A percentile compares a stretch with the other conserved stretches of the same genome.
Evolutionary conservation across 2,113 vertebrate species (phyloP).

Genomic region (Jacana jacana): DNA sequence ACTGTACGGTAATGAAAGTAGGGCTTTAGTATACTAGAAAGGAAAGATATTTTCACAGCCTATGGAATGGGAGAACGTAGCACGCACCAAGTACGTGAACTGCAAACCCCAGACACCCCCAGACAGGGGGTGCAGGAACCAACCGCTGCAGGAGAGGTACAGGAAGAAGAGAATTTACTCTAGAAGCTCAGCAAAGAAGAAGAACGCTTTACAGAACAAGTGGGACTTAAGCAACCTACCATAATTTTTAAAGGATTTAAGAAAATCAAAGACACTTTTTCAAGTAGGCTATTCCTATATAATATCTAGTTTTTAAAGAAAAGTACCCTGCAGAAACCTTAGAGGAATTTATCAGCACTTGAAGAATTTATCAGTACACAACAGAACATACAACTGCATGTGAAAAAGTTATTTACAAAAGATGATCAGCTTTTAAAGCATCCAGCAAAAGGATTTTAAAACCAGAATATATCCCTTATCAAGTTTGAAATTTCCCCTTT

Average conservation of each 20-base stretch:
- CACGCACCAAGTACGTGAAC: rapidly evolving
- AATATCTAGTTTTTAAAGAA: not conserved
- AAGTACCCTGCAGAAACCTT: not conserved
- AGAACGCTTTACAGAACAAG: not conserved
- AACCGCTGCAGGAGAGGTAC: not conserved
- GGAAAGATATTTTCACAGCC: not conserved
- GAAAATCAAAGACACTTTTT: not conserved
- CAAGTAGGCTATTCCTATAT: not conserved
- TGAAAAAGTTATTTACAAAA: not conserved
- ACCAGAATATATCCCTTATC: not conserved
- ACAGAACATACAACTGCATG: not conserved
- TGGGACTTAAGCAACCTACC: not conserved
- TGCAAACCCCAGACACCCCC: not conserved
- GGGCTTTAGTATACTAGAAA: not conserved
- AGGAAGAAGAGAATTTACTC: not conserved
- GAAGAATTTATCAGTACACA: not conserved
- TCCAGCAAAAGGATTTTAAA: not conserved
- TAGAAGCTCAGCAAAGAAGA: not conserved
- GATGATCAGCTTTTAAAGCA: not conserved
- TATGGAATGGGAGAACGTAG: not conserved
- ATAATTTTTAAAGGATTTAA: not conserved
- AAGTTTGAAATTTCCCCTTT: not conserved
- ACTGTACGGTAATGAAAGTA: not conserved
- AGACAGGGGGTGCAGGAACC: not conserved
- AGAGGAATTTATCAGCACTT: not conserved